Evolutionary conservation across 2,888 invertebrate species (phyloP).

Genomic region (Heteromurus nitidus): DNA sequence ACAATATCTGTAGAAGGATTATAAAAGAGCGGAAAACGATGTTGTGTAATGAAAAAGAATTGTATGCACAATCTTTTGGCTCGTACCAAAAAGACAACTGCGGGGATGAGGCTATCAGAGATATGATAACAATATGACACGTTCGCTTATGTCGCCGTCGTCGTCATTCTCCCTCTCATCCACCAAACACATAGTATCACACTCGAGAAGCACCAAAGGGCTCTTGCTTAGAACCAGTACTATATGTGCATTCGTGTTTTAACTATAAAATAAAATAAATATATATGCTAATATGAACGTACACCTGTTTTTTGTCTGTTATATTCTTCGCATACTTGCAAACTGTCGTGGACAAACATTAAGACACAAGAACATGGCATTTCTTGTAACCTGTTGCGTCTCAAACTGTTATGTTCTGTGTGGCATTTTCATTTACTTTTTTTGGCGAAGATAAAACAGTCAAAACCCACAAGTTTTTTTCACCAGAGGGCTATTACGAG

Average conservation of each 20-base stretch:
- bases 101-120: conserved; percentile 45
- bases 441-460: background rate
- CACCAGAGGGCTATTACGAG: too few species aligned
- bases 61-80: conserved; percentile 64
- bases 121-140: conserved; percentile 67
- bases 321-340: conserved; percentile 47
- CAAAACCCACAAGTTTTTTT: background rate
- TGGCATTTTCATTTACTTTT: conserved; percentile 37
- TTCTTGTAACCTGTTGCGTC: conserved; percentile 50
- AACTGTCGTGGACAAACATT: conserved; percentile 62
- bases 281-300: background rate
- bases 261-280: too few species aligned
- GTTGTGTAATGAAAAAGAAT: conserved; percentile 64
- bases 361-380: conserved; percentile 60
- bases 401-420: conserved; percentile 36
- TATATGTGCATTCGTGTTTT: too few species aligned
- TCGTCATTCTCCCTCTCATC: too few species aligned
- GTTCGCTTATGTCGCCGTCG: too few species aligned
- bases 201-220: too few species aligned
- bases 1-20: conserved; percentile 64
- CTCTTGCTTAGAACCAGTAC: too few species aligned
- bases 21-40: conserved; percentile 15
- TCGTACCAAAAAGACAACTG: conserved; percentile 66
- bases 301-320: conserved; percentile 13
- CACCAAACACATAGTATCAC: too few species aligned